A percentile compares a stretch with the other conserved stretches of the same genome.
These are phyloP conservation scores for Xiphophorus couchianus DNA, from an alignment of 2,113 vertebrate genomes.

Conservation along the genomic window DNA sequence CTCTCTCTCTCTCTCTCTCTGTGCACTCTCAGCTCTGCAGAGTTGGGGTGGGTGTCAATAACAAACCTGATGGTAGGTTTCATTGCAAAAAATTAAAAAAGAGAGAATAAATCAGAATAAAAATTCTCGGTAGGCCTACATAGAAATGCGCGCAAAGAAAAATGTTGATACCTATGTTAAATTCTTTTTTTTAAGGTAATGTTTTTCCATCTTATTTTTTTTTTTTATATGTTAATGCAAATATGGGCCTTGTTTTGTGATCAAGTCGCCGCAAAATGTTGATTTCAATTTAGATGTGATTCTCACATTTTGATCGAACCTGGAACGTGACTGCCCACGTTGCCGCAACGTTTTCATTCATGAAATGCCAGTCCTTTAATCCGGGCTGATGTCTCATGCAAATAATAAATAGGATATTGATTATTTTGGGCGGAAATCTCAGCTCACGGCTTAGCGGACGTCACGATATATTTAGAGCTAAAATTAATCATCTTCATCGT, in stretches of 20 bases:
- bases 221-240: conserved; percentile 16
- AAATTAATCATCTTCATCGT: conserved; percentile 67
- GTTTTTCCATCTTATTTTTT: neutral
- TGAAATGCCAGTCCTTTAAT: conserved; percentile 30
- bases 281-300: neutral
- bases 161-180: neutral
- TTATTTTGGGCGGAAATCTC: conserved; percentile 56
- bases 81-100: conserved; percentile 57
- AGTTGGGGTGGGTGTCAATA: conserved; percentile 85
- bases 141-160: conserved; percentile 13
- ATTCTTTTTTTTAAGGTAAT: neutral
- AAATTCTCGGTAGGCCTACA: conserved; percentile 49
- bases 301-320: neutral
- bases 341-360: conserved; percentile 48
- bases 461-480: conserved; percentile 62
- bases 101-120: neutral
- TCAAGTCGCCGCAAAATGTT: neutral
- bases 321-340: conserved; percentile 4
- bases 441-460: conserved; percentile 30
- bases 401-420: conserved; percentile 59
- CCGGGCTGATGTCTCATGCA: conserved; percentile 14
- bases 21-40: conserved; percentile 80
- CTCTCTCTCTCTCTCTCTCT: conserved; percentile 11
- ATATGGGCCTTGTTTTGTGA: conserved; percentile 16
- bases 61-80: conserved; percentile 82